Evolutionary conservation across 2,797 vertebrate species (phyloP).

Genomic region (Hoplostethus mediterraneus): DNA sequence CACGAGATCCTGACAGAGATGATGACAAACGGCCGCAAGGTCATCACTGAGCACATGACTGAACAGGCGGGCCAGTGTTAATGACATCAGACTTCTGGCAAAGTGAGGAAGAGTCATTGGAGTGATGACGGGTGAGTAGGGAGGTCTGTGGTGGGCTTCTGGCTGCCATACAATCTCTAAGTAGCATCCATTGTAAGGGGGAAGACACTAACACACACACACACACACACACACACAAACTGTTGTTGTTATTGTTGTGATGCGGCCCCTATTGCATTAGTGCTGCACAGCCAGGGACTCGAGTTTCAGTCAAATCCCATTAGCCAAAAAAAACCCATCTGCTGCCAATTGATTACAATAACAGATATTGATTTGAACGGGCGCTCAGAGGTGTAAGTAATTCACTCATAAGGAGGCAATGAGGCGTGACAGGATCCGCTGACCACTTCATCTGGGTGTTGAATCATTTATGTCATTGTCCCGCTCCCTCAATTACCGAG

Average conservation of each 20-base stretch:
- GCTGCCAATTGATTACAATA: conserved; percentile 80
- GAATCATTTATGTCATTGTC: conserved; percentile 66
- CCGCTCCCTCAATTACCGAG: conserved; percentile 16
- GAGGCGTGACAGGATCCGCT: conserved; percentile 48
- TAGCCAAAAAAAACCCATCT: conserved; percentile 73
- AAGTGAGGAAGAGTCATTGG: conserved; percentile 26
- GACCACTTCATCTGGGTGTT: conserved; percentile 59
- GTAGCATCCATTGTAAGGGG: conserved; percentile 45
- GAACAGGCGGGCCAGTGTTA: neutral
- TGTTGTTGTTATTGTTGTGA: conserved; percentile 63
- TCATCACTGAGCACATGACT: conserved; percentile 34
- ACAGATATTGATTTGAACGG: conserved; percentile 74
- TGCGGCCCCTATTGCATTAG: conserved; percentile 53
- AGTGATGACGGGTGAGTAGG: conserved; percentile 24
- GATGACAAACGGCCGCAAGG: conserved; percentile 49
- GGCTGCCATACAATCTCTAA: conserved; percentile 39
- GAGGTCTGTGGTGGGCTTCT: conserved; percentile 46
- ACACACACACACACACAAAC: conserved; percentile 35
- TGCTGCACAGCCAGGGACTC: conserved; percentile 44
- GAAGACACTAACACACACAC: conserved; percentile 30
- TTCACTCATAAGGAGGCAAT: conserved; percentile 48
- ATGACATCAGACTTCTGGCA: conserved; percentile 47
- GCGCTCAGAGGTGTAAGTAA: conserved; percentile 59
- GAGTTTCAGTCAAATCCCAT: conserved; percentile 65
- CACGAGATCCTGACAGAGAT: conserved; percentile 18